A percentile compares a stretch with the other conserved stretches of the same genome.
Evolutionary conservation across 2,113 vertebrate genomes (phyloP).

Genomic region (Trochalopteron elliotii): DNA sequence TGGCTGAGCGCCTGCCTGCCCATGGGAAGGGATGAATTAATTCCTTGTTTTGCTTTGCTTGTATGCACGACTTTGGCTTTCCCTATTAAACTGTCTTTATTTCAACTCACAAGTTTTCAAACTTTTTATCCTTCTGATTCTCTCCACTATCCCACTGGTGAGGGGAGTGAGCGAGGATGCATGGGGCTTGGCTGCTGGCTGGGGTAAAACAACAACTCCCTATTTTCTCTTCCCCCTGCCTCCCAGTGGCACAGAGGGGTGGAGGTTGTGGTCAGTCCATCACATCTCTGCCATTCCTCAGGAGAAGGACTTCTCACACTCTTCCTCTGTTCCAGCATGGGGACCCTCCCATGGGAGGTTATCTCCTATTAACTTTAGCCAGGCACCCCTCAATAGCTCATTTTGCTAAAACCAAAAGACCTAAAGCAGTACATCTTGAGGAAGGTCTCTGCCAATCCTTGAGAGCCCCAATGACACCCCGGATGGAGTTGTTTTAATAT

Average conservation of each 20-base stretch:
- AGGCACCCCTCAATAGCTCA: not conserved
- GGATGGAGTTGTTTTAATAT: not conserved
- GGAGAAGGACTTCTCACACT: not conserved
- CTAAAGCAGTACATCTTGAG: not conserved
- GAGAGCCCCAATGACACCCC: not conserved
- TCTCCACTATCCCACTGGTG: not conserved
- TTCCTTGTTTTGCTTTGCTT: not conserved
- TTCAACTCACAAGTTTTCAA: not conserved
- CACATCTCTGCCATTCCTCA: not conserved
- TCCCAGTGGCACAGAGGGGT: not conserved
- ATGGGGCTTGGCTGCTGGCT: not conserved
- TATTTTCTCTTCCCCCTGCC: not conserved
- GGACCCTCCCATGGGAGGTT: not conserved
- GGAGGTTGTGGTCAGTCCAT: not conserved
- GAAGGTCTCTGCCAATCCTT: not conserved
- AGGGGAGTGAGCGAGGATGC: not conserved
- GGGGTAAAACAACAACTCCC: not conserved
- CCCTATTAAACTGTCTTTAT: not conserved
- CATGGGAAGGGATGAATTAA: not conserved
- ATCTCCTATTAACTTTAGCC: not conserved
- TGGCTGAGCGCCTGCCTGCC: not conserved
- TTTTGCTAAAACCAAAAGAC: not conserved
- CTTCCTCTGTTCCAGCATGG: not conserved
- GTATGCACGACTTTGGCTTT: not conserved
- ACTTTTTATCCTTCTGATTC: not conserved